Base-by-base conservation (phyloP, 2,888 invertebrate genomes). In the Sesamia inferens region DNA sequence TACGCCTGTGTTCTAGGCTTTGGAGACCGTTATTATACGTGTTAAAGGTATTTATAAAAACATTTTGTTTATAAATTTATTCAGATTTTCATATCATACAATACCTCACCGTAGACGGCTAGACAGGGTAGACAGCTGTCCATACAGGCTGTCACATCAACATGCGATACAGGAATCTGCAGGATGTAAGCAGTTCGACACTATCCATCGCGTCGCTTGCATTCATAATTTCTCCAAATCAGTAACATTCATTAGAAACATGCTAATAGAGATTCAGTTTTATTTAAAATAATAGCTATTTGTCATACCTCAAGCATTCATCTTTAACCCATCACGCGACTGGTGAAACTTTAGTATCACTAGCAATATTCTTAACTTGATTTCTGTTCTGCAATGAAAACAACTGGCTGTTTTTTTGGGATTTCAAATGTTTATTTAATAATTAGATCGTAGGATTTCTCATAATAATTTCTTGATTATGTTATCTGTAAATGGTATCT, bases 161-260 rank as follows among this genome's bases (percentile, higher is more conserved):
- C 71, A 51, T 6, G 4, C 42, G 42, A 51, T 24, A 3, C 31
- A 31, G 31, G 31, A 31, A 31, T 31, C 31, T 31, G 51, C 79
- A 76, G 75, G 79, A 75, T 78, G 48, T 75, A 14, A 70, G 24
- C 57, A 22, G 31, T 62, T 22, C 14, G 47, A 59, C 6, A 24
- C 19, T 22, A 39, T 22, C 64, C 22, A 31, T 54, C 10, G 39
- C 11, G 31, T 31, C 31, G 31, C 31, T 58, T 59, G 79, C 73
- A 76, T 76, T 61, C 19, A 76, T 73, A 79, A 76, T 71, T 79
- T 59, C 64, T 59, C 39, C 64, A 65, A 79, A 79, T 76, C 51
- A 64, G 63, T 59, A 54, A 71, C 58, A 59, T 54, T 78, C 14
- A 7, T 72, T 31, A 8, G 16, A 64, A 4, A n/a, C 71, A 59